Base-by-base conservation (phyloP, 92 coral and sea anemone species). In the Heliopora coerulea region DNA sequence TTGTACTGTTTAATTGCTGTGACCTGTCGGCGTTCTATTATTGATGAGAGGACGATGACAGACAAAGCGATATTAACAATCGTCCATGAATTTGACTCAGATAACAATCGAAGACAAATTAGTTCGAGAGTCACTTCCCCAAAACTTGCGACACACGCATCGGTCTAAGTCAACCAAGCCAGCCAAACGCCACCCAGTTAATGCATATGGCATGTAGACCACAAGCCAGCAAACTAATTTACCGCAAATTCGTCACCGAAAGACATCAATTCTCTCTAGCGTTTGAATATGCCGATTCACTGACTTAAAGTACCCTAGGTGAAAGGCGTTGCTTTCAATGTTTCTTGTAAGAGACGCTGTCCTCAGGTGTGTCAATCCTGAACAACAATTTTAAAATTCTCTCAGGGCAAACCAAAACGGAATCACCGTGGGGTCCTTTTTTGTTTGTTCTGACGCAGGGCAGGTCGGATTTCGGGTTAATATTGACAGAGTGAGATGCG, bases 391-490 rank as follows among this genome's bases (percentile, higher is more conserved):
- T 33, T 4, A 34, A 54, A 23, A 37, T 42, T 34, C 11, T 11
- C 34, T 32, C 49, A 1, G 33, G 27, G 34, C 12, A 13, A 20
- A 4, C 5, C 72, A 6, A 20, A 40, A 19, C 44, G 2, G 12
- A 39, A 25, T 26, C 60, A 21, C 25, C 26, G 59, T 48, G 40
- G 59, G 63, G 62, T 24, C 4, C 54, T 34, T 15, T 46, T 27
- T 17, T 70, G 77, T 70, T 70, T 70, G 41, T 54, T 26, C 63
- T 44, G 24, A 25, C 39, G 33, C 33, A 48, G 40, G 48, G 5
- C 31, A 67, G 25, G 58, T 3, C 74, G 35, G 74, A 67, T 67
- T 67, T 70, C 0, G 30, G 63, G 77, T 30, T 54, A 70, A 70
- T 67, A 70, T 54, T 70, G 49, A 70, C 77, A 70, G 15, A 70